A percentile compares a stretch with the other conserved stretches of the same genome.
phyloP scores from a whole-genome alignment of 2,888 invertebrate species.

The Pseudolycoriella hygida region DNA sequence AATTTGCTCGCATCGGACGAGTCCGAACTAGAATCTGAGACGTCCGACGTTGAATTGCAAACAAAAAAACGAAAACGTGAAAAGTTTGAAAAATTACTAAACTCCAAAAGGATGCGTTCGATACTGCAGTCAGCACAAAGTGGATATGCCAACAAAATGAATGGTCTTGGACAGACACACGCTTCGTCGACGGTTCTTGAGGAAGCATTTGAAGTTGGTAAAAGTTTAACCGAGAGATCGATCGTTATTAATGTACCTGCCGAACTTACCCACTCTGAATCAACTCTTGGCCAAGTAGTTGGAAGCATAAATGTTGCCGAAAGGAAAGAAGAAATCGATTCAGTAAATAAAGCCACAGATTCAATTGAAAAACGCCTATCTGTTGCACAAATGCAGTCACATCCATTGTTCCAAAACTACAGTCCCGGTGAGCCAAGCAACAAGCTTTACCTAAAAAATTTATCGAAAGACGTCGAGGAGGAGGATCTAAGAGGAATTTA shows the following conservation, averaged over 20 bases:
- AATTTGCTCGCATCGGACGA: slow-evolving; percentile 14
- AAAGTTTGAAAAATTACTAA: slow-evolving; percentile 15
- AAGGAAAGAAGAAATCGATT: too few relatives aligned
- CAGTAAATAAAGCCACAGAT: too few relatives aligned
- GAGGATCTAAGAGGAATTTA: slow-evolving; percentile 61
- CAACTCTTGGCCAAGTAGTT: slow-evolving; percentile 39
- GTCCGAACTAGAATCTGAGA: slow-evolving; percentile 28
- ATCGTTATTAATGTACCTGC: slow-evolving; percentile 3
- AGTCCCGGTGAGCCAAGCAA: slow-evolving; percentile 61
- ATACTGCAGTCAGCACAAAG: not conserved
- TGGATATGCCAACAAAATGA: not conserved
- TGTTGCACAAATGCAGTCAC: slow-evolving; percentile 46
- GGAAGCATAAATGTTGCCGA: slow-evolving; percentile 30
- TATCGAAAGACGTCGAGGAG: slow-evolving; percentile 60
- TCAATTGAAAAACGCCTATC: slow-evolving; percentile 44
- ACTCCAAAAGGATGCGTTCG: slow-evolving; percentile 9
- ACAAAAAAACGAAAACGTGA: slow-evolving; percentile 12
- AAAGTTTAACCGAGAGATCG: not conserved
- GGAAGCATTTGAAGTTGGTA: not conserved
- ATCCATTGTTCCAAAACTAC: slow-evolving; percentile 77
- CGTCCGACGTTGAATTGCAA: slow-evolving; percentile 15
- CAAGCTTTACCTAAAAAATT: slow-evolving; percentile 84
- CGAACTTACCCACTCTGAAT: not conserved
- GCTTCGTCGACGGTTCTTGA: too few relatives aligned
- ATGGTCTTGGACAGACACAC: too few relatives aligned